Percentiles rank a stretch among this genome's conserved stretches.
phyloP scores from a whole-genome alignment of 2,797 vertebrate genomes.

The Cryptoblepharus egeriae region DNA sequence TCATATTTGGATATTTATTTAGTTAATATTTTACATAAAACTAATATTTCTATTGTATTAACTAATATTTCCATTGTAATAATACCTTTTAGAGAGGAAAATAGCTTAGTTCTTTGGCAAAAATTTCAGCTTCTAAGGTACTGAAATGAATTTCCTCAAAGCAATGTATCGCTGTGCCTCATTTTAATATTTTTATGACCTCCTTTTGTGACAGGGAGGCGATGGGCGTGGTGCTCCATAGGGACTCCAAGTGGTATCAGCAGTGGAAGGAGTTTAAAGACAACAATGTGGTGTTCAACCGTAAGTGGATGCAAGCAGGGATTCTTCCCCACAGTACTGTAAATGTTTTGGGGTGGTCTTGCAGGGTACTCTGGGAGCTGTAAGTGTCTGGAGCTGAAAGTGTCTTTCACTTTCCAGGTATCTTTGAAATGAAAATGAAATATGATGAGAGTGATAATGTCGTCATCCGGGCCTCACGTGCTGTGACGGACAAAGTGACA shows the following conservation, averaged over 20 bases:
- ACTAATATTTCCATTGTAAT: too few relatives aligned
- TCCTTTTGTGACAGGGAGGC: conserved; percentile 82
- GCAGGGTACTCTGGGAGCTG: too few relatives aligned
- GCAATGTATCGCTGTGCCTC: too few relatives aligned
- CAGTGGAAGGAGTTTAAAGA: conserved; percentile 99
- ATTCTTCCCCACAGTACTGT: neutral
- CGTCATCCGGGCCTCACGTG: conserved; percentile 89
- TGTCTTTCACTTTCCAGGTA: conserved; percentile 79
- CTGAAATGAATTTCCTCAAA: too few relatives aligned
- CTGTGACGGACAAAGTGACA: conserved; percentile 91
- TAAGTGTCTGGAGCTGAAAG: too few relatives aligned
- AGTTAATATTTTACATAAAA: too few relatives aligned
- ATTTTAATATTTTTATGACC: neutral
- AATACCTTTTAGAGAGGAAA: too few relatives aligned
- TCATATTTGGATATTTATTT: too few relatives aligned
- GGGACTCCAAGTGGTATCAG: conserved; percentile 97
- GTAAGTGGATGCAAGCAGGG: conserved; percentile 79
- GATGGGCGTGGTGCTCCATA: conserved; percentile 93
- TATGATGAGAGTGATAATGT: conserved; percentile 95
- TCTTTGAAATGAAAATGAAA: conserved; percentile 99
- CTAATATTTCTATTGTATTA: too few relatives aligned
- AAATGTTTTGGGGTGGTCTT: neutral
- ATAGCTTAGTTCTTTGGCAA: too few relatives aligned
- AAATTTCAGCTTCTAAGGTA: too few relatives aligned
- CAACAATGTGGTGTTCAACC: conserved; percentile 93